Evolutionary conservation across 1,140 invertebrate species (phyloP), one percentile per base, ranked within the genome.

Genomic region (Lasaia peninsularis): DNA sequence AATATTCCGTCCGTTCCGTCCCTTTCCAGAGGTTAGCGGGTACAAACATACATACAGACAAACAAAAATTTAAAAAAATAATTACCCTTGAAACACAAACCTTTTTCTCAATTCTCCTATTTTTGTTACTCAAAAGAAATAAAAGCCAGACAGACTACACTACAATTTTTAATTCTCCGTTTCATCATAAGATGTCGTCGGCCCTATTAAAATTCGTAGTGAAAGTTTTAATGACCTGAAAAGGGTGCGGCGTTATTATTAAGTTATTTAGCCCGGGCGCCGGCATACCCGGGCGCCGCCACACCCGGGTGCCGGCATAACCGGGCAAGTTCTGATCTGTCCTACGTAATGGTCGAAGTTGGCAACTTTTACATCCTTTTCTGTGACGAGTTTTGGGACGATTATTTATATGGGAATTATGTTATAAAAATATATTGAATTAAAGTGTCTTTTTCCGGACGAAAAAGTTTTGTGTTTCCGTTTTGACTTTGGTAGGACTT

Each of bases 241-340:
- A 40, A 44, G 40, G 40, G 40, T 44, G 40, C 40, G 40, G 9
- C 40, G 40, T 44, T 44, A 44, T 44, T 44, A 44, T 44, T 44
- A 44, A 44, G 40, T 44, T 44, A 44, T 44, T 44, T 44, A 44
- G 40, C 20, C 40, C 10, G 40, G 40, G 40, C 20, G 40, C 11
- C 16, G 40, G 11, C 16, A 18, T 44, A 5, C 24, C 2, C 10
- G 40, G 40, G 40, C 20, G 40, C 11, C 16, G 40, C 20, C 16
- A 18, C 20, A 5, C 20, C 40, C 10, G 40, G 40, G 40, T 44
- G 40, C 11, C 16, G 40, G 11, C 16, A 18, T 44, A 5, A 3
- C 40, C 10, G 40, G 18, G 14, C 16, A 44, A 44, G 40, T 44
- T 44, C 40, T 44, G 40, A 44, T 44, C 40, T 44, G 40, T 44